Conservation (phyloP, 1,140 invertebrate genomes). For the Metopolophium dirhodum region DNA sequence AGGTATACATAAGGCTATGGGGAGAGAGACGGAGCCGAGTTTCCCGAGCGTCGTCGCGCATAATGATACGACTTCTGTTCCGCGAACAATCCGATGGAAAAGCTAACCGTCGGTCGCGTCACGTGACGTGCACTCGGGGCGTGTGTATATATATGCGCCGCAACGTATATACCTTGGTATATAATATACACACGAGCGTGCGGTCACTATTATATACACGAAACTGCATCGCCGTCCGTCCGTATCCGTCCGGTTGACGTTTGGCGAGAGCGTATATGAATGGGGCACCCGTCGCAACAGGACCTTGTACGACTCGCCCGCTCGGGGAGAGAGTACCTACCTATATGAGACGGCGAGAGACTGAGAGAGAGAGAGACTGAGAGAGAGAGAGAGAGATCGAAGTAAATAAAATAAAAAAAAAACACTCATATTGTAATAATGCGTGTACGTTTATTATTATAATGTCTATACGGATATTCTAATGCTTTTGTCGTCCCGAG, state of each 20-base stretch:
- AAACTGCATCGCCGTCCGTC: background rate
- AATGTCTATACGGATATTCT: background rate
- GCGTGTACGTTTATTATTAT: conserved; percentile 9
- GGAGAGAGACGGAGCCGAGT: background rate
- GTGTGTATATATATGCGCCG: background rate
- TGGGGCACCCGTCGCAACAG: conserved; percentile 12
- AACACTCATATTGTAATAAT: conserved; percentile 14
- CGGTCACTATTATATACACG: background rate
- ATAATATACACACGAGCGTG: background rate
- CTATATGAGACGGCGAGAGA: background rate
- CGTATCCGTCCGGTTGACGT: background rate
- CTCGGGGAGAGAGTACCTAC: too few species aligned
- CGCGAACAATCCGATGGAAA: conserved; percentile 24
- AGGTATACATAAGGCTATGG: background rate
- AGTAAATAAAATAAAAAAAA: background rate
- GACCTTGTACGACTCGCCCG: background rate
- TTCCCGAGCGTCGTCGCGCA: conserved; percentile 24
- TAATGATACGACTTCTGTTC: background rate
- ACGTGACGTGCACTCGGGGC: background rate
- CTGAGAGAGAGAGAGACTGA: background rate
- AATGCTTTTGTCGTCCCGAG: conserved; percentile 40
- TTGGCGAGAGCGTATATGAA: background rate
- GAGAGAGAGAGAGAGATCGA: background rate
- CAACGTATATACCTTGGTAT: background rate
- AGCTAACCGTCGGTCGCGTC: background rate